A percentile compares a stretch with the other conserved stretches of the same genome.
These are phyloP conservation scores for Egretta garzetta DNA, from an alignment of 2,113 vertebrate species.

Conservation along the genomic window DNA sequence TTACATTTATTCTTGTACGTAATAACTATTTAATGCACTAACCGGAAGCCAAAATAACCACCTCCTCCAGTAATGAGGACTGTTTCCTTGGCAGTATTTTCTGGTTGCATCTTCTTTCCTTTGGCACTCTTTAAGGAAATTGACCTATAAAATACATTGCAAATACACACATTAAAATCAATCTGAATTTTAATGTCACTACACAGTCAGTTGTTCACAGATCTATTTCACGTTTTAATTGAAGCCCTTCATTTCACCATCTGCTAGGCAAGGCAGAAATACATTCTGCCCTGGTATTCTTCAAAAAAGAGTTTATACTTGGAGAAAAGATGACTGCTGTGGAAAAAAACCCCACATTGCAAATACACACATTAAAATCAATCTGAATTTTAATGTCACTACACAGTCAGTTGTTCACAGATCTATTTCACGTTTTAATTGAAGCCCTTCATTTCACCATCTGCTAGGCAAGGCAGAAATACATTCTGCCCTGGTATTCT, in stretches of 20 bases:
- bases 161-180: not conserved
- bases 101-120: constrained; percentile 50
- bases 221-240: fast-evolving
- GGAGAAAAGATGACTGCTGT: too few relatives aligned
- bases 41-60: constrained; percentile 94
- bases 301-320: fast-evolving
- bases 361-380: not conserved
- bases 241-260: not conserved
- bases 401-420: not conserved
- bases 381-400: fast-evolving
- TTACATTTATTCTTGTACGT: not conserved
- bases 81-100: constrained; percentile 4
- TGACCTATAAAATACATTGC: not conserved
- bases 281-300: not conserved
- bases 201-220: not conserved
- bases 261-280: not conserved
- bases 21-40: constrained; percentile 39
- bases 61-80: constrained; percentile 89
- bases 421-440: fast-evolving
- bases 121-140: not conserved
- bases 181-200: fast-evolving
- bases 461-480: not conserved
- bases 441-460: not conserved
- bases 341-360: not conserved
- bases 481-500: not conserved